Evolutionary conservation across 2,797 vertebrate species (phyloP).

Genomic region (Telmatherina bonti): DNA sequence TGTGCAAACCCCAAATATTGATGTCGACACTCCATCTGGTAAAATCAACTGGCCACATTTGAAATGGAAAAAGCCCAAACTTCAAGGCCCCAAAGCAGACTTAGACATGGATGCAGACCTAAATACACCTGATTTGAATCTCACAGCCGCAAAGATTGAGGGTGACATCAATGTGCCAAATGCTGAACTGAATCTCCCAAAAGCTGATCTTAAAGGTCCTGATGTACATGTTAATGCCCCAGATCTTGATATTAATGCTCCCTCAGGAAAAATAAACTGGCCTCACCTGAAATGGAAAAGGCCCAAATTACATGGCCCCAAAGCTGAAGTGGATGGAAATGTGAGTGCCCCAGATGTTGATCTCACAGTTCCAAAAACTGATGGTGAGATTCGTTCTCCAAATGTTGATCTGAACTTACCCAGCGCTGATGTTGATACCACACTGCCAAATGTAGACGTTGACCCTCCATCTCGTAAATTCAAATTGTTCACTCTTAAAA

Average conservation of each 20-base stretch:
- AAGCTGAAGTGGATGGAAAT: slow-evolving; percentile 59
- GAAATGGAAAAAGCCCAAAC: slow-evolving; percentile 73
- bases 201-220: slow-evolving; percentile 47
- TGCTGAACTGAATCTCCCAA: slow-evolving; percentile 66
- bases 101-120: slow-evolving; percentile 42
- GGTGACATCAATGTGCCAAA: slow-evolving; percentile 61
- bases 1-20: slow-evolving; percentile 45
- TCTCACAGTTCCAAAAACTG: slow-evolving; percentile 52
- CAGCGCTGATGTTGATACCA: slow-evolving; percentile 41
- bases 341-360: slow-evolving; percentile 57
- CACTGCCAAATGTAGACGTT: slow-evolving; percentile 40
- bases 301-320: slow-evolving; percentile 58
- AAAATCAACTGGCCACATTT: slow-evolving; percentile 72
- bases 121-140: slow-evolving; percentile 48
- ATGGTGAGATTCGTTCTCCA: slow-evolving; percentile 49
- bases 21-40: slow-evolving; percentile 56
- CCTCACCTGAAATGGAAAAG: slow-evolving; percentile 75
- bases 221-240: slow-evolving; percentile 52
- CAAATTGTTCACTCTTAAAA: slow-evolving; percentile 66
- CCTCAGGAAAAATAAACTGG: slow-evolving; percentile 71
- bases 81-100: slow-evolving; percentile 60
- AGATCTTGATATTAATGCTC: slow-evolving; percentile 54
- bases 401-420: slow-evolving; percentile 52
- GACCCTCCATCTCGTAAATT: slow-evolving; percentile 63
- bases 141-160: slow-evolving; percentile 63